Evolutionary conservation across 2,888 invertebrate species (phyloP), one percentile per base, ranked within the genome.

Genomic region (Hartigia nigra): DNA sequence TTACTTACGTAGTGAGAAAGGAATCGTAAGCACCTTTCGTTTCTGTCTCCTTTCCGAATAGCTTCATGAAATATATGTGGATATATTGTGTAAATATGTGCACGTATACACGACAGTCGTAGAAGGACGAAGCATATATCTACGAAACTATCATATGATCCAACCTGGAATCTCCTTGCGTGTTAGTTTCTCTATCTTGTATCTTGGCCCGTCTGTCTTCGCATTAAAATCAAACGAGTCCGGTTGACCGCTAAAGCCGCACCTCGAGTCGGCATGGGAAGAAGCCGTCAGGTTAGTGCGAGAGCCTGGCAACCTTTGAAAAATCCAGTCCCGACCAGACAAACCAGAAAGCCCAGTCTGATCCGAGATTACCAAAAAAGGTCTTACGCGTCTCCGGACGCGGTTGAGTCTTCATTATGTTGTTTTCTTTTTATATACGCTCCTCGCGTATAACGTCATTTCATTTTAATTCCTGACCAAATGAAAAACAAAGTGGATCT

Each of bases 311-410:
- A 85, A 85, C 82, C 84, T 85, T 80, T 84, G 84, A 86, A 86
- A 86, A 87, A 86, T 87, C 84, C 86, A 84, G 84, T 87, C 78
- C 80, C 79, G 78, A 79, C 87, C 83, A 84, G 87, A 84, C 85
- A 84, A 85, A 87, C 87, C 84, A 84, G 88, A 86, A 85, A 79
- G 79, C 36, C 75, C 75, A 69, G 76, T 70, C 80, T 77, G 78
- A 36, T 75, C 80, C 81, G 78, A 80, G 82, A 88, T 87, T 84
- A 81, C 88, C 88, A 87, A 88, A 88, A 88, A 87, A 86, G 88
- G 88, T 37, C 83, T 86, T 86, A 85, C 86, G 87, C 86, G 78
- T 82, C 86, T 86, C 83, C 55, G 55, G 55, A 55, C 55, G 14
- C 14, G 55, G 81, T 82, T 83, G 77, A 78, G 77, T 82, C 75